A percentile compares a stretch with the other conserved stretches of the same genome.
phyloP scores from a whole-genome alignment of 2,113 vertebrate species.

The Nipponia nippon region DNA sequence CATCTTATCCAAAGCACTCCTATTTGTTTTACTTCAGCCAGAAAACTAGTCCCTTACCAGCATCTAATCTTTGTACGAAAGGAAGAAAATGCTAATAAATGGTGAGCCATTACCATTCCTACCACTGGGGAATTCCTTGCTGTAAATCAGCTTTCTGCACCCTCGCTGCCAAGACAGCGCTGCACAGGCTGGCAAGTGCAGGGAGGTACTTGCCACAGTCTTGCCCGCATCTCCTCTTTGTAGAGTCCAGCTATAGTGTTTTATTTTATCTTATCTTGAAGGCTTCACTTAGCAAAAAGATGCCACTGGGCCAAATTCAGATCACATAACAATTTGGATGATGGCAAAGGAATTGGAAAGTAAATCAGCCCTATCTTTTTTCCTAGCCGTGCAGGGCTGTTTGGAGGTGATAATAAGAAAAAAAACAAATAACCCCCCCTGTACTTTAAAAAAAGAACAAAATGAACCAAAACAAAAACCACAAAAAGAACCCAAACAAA shows the following conservation, averaged over 20 bases:
- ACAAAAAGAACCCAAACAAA: not conserved
- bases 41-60: not conserved
- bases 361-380: not conserved
- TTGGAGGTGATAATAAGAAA: not conserved
- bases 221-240: not conserved
- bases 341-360: not conserved
- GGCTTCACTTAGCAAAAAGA: not conserved
- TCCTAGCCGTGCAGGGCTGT: not conserved
- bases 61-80: not conserved
- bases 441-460: not conserved
- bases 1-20: not conserved
- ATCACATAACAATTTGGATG: not conserved
- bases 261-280: not conserved
- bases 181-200: not conserved
- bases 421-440: not conserved
- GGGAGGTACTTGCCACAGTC: not conserved
- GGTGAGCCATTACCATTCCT: not conserved
- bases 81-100: not conserved
- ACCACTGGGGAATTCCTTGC: not conserved
- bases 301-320: not conserved
- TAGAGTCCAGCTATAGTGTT: not conserved
- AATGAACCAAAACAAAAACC: not conserved
- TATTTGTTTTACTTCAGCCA: not conserved
- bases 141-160: not conserved
- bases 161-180: not conserved